Evolutionary conservation across 2,888 invertebrate species (phyloP).

Genomic region (Dusona sp.): DNA sequence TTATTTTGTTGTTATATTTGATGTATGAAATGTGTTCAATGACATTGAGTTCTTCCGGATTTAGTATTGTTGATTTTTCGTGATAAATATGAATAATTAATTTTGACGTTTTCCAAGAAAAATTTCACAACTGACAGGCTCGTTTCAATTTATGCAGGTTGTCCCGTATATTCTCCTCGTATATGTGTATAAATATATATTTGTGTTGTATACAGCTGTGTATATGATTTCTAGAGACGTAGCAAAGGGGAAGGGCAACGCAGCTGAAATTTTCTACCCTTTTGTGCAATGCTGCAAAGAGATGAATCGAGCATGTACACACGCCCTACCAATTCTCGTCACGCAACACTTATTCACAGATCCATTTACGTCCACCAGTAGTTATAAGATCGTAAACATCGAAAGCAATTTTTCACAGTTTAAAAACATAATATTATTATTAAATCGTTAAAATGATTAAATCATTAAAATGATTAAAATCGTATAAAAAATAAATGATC

Average conservation of each 20-base stretch:
- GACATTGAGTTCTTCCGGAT: not conserved
- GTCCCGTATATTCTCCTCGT: not conserved
- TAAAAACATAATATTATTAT: not conserved
- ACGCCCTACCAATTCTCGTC: constrained; percentile 23
- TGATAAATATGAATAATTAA: not conserved
- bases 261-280: constrained; percentile 31
- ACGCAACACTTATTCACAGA: constrained; percentile 2
- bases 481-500: too few relatives aligned
- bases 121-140: not conserved
- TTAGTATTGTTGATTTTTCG: not conserved
- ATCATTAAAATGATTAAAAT: not conserved
- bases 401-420: not conserved
- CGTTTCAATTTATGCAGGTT: not conserved
- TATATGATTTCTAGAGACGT: not conserved
- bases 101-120: not conserved
- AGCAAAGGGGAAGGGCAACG: not conserved
- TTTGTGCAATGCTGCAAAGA: constrained; percentile 15
- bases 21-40: too few relatives aligned
- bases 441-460: not conserved
- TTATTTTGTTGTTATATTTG: not conserved
- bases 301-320: constrained; percentile 12
- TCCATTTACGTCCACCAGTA: not conserved
- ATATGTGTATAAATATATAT: not conserved
- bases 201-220: not conserved
- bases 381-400: not conserved